Percentiles rank a stretch among this genome's conserved stretches.
Evolutionary conservation across 2,797 vertebrate genomes (phyloP).

Genomic region (Bradypus variegatus): DNA sequence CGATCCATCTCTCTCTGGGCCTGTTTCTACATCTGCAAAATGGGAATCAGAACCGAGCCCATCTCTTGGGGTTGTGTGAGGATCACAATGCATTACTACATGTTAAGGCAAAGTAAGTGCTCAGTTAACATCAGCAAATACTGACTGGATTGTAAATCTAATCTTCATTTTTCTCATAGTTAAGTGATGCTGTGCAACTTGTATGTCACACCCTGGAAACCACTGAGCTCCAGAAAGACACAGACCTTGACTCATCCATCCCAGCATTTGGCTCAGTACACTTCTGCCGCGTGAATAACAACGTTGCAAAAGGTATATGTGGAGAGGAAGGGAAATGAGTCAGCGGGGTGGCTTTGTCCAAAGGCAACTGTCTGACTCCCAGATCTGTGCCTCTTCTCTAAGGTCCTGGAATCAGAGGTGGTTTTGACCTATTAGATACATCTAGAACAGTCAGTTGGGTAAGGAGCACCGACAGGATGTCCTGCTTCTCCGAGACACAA

Average conservation of each 20-base stretch:
- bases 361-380: neutral
- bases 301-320: neutral
- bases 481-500: neutral
- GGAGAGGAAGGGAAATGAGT: neutral
- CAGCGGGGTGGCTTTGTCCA: neutral
- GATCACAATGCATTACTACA: no score
- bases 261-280: neutral
- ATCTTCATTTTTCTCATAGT: neutral
- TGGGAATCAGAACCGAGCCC: neutral
- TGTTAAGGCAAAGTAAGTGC: neutral
- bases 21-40: neutral
- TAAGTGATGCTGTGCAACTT: neutral
- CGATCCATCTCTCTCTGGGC: neutral
- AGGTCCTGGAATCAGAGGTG: neutral
- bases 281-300: neutral
- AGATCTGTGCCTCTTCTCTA: neutral
- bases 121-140: neutral
- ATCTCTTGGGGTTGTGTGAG: neutral
- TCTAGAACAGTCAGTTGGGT: neutral
- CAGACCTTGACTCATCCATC: neutral
- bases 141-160: no score
- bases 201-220: neutral
- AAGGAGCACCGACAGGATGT: neutral
- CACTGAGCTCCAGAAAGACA: neutral
- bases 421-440: neutral